Base-by-base conservation (phyloP, 2,888 invertebrate species). In the Philhelius pedissequus region DNA sequence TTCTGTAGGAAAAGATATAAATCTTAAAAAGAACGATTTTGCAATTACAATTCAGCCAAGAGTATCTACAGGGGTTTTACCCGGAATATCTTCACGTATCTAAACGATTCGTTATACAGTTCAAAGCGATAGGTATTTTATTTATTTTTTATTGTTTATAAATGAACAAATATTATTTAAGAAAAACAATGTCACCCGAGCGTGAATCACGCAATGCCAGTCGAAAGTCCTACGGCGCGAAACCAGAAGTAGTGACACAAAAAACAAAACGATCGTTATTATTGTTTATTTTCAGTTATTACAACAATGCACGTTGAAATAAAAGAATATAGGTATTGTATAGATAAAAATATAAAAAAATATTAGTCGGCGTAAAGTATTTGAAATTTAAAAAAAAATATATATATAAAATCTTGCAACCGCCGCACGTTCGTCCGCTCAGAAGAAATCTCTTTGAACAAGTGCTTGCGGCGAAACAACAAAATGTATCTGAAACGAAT, bases 221-320 rank as follows among this genome's bases (percentile, higher is more conserved):
- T 54, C 40, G 22, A 27, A 13, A 66, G 30, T 54, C 43, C 30
- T 58, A 75, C 75, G 52, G 68, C 66, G 69, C 79, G 79, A 45
- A 74, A 74, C 35, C 58, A 77, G 40, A 71, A 64, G 9, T 54
- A 30, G 58, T 35, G 27, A 73, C 48, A 62, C 62, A 32, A 60
- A 48, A 35, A 43, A 25, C 3, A 27, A 27, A 68, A 22, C 50
- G 54, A 74, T 66, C 43, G 64, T 27, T 40, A 79, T 27, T 40
- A 79, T 74, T 79, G 43, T 73, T 60, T 71, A 25, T 25, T 69
- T 45, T 43, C 25, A n/a, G 15, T 43, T 48, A 27, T 52, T 27
- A 43, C 40, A 48, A 64, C 32, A 58, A 83, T 81, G 87, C 82
- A 89, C 88, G 86, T 88, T 88, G 86, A 88, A 89, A 88, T 87